Evolutionary conservation across 2,888 invertebrate genomes (phyloP), one percentile per base, ranked within the genome.

Genomic region (Drosophila glabriapex): DNA sequence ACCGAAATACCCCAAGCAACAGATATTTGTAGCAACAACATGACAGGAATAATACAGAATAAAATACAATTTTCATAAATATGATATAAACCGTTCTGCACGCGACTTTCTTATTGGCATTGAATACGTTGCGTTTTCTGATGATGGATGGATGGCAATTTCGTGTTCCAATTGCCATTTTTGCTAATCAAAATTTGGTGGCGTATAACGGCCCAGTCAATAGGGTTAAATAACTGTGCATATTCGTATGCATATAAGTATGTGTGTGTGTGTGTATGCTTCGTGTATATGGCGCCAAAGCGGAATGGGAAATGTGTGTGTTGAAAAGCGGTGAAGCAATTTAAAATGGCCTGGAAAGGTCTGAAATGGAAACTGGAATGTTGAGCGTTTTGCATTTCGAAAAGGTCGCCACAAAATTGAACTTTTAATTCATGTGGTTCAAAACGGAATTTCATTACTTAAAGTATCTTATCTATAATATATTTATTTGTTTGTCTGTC

Each of bases 81-180:
- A 71, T 77, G 70, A 60, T 75, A 77, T 61, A 64, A 76, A 72
- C 39, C 67, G 68, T 78, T 82, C 62, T 71, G 85, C 88, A 85
- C 83, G 88, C 83, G 85, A 78, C 81, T 85, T 85, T 85, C 85
- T 78, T 85, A 88, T 85, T 85, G 85, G 80, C 85, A 84, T 82
- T 82, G 82, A 76, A 82, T 80, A 84, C 59, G 68, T 60, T 59
- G 28, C 69, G 22, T 49, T 53, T 72, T 39, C 35, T 54, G 46
- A 2, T 25, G 46, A 46, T 46, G 58, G 65, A 73, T 73, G 53
- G 33, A 59, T 77, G 66, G 49, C 63, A 33, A 68, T 65, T 65
- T 61, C 70, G 74, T 75, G 68, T 71, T 71, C 78, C 78, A 78
- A 78, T 78, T 70, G 74, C 46, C 68, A 74, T 59, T 59, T 68